Base-by-base conservation (phyloP, 2,113 vertebrate species). In the Dolichotis patagonum region DNA sequence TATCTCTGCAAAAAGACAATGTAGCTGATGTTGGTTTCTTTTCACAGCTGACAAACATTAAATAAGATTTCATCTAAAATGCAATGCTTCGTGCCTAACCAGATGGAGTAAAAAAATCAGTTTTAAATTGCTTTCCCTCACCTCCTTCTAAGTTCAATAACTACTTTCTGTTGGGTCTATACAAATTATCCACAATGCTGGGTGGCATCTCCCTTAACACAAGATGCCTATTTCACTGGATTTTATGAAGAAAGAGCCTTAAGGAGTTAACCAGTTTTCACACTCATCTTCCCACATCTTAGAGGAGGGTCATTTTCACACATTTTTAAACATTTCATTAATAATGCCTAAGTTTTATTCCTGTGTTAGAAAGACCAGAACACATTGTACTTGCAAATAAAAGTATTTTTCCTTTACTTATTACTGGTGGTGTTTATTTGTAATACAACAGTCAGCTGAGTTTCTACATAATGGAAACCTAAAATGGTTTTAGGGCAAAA, bases 1-100 rank as follows among this genome's bases (percentile, higher is more conserved):
- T 98, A 95, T 96, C 90, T 98, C 97, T 97, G 88, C 84, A 84
- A 96, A 98, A 96, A 98, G 96, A 98, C 95, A 98, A 98, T 67
- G 92, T 97, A 96, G 94, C 96, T 97, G 92, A 71, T 85, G 96
- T 90, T 95, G 91, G 90, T 97, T 96, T 95, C 96, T 96, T 69
- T 95, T 96, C 85, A 96, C 81, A 97, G 97, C 49, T 93, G 82
- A 84, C 93, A 98, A 97, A 94, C 65, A 83, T 1, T n/a, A 97
- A 97, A 96, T 67, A 96, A 97, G 97, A 98, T 86, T 96, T 97
- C 91, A 93, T 46, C 85, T 97, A 87, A 95, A 97, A 96, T 52
- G 84, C 80, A 96, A 81, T 43, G 19, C 69, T 96, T 89, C 91
- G 24, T 85, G 17, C 17, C 94, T 91, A 88, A 93, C 26, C 90